Evolutionary conservation across 2,113 vertebrate genomes (phyloP).

Genomic region (Orthochromis indermauri): DNA sequence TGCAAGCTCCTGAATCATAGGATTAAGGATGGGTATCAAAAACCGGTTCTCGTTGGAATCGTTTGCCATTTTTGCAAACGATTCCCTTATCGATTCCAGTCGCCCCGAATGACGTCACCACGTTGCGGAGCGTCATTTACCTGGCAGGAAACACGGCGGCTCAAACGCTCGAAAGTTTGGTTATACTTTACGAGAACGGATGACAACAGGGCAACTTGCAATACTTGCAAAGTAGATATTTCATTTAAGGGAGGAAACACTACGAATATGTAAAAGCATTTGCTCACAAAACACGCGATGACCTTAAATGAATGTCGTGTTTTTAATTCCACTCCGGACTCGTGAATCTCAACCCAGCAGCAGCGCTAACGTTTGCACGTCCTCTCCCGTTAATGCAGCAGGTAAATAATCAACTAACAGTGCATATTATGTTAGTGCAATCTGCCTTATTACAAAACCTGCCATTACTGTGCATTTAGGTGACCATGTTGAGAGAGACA

Average conservation of each 20-base stretch:
- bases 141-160: neutral
- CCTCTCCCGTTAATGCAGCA: rapidly evolving
- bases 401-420: neutral
- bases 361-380: neutral
- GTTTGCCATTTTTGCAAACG: neutral
- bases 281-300: rapidly evolving
- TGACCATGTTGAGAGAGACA: too few species aligned
- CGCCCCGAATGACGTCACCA: rapidly evolving
- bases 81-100: neutral
- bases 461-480: neutral
- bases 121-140: rapidly evolving
- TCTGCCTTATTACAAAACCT: neutral
- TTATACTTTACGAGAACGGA: neutral
- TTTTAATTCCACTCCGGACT: neutral
- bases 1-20: neutral
- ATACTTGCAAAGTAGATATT: neutral
- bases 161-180: rapidly evolving
- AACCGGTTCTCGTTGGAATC: neutral
- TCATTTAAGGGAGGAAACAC: rapidly evolving
- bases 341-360: neutral
- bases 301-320: neutral
- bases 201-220: neutral
- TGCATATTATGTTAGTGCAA: neutral
- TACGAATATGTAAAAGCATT: neutral
- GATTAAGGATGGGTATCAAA: neutral